Percentiles rank a stretch among this genome's conserved stretches.
Evolutionary conservation across 2,113 vertebrate species (phyloP).

Genomic region (Lucifuga dentata): DNA sequence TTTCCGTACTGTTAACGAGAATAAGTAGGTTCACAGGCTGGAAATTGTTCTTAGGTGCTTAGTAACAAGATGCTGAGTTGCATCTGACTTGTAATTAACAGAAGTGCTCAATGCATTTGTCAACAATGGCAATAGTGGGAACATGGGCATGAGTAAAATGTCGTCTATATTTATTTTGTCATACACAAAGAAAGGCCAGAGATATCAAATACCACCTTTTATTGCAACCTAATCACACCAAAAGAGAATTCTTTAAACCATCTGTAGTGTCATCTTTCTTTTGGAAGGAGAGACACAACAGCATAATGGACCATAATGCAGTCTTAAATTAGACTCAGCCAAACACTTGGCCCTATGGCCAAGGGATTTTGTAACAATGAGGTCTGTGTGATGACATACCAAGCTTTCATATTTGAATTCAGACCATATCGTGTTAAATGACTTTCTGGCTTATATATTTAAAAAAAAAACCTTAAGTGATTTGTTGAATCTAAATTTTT

Average conservation of each 20-base stretch:
- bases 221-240: slow-evolving; percentile 72
- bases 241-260: slow-evolving; percentile 67
- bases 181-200: slow-evolving; percentile 66
- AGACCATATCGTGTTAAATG: neutral
- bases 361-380: slow-evolving; percentile 54
- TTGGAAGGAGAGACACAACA: slow-evolving; percentile 53
- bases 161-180: slow-evolving; percentile 80
- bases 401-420: neutral
- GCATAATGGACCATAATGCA: slow-evolving; percentile 64
- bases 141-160: slow-evolving; percentile 38
- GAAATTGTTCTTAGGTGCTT: slow-evolving; percentile 29
- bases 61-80: slow-evolving; percentile 53
- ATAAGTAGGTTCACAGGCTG: slow-evolving; percentile 22
- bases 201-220: slow-evolving; percentile 77
- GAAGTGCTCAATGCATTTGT: slow-evolving; percentile 58
- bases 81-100: slow-evolving; percentile 56
- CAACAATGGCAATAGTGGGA: slow-evolving; percentile 58
- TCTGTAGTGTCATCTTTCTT: slow-evolving; percentile 64
- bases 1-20: slow-evolving; percentile 22
- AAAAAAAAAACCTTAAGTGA: neutral
- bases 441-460: neutral
- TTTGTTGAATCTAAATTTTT: neutral
- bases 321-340: slow-evolving; percentile 64
- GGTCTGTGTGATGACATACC: slow-evolving; percentile 2
- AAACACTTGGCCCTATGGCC: slow-evolving; percentile 34